Evolutionary conservation across 2,797 vertebrate species (phyloP), one percentile per base, ranked within the genome.

Genomic region (Leontopithecus rosalia): DNA sequence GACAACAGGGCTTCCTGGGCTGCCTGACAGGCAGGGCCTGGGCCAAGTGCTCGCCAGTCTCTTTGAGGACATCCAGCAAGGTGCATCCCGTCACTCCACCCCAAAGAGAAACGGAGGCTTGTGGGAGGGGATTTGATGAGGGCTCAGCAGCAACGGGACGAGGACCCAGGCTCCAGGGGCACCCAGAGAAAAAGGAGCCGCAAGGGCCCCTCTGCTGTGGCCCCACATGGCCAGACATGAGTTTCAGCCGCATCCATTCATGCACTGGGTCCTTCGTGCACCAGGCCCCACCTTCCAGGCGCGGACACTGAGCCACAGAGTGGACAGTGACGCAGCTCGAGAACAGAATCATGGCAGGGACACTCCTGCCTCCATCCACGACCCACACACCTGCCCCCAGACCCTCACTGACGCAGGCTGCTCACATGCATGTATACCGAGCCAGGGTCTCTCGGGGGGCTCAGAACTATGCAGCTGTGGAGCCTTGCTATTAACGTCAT

Each of bases 371-470:
- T 73, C 46, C 43, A 4, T 26, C 30, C 10, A 24, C 13, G 13
- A 48, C 2, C 58, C 17, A 10, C 13, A 4, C 11, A 20, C 3
- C 17, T 0, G n/a, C 14, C 26, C 83, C 26, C 0, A 39, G 36
- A 67, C 17, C 1, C 7, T 1, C 48, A 46, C 52, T 9, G 75
- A 15, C 0, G 26, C 26, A 5, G 46, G 55, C 36, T 26, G 3
- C 6, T 58, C 11, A 22, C 75, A 41, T 20, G 13, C 14, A 0
- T 1, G 0, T 13, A 55, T 2, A 5, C 24, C 0, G 6, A 4
- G 36, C 67, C 7, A 19, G 73, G 89, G 28, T 39, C 0, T 15
- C 2, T 2, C 0, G 2, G 17, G 80, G 0, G 7, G 43, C 2
- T 80, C 17, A 4, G 76, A 28, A 64, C 41, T 12, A 83, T 30